phyloP scores from a whole-genome alignment of 2,113 vertebrate species.

The Promerops cafer region DNA sequence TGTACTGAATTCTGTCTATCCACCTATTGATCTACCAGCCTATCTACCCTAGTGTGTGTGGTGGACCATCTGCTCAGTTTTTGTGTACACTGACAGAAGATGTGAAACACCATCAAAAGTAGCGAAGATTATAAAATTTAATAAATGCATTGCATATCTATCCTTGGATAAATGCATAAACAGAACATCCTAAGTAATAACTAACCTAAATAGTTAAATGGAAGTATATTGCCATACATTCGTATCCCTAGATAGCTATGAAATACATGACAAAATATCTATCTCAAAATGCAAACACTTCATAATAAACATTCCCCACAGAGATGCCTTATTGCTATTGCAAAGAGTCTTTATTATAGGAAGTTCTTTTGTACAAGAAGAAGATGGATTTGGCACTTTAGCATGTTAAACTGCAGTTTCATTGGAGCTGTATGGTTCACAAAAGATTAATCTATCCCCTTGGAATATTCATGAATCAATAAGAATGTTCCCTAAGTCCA shows the following conservation, averaged over 20 bases:
- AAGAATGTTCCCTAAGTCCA: slow-evolving; percentile 54
- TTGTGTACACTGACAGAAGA: not conserved
- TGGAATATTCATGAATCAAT: slow-evolving; percentile 71
- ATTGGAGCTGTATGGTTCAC: slow-evolving; percentile 37
- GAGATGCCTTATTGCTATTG: slow-evolving; percentile 42
- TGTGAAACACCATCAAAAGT: not conserved
- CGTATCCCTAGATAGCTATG: not conserved
- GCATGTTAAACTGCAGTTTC: slow-evolving; percentile 61
- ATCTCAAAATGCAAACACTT: slow-evolving; percentile 37
- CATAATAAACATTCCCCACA: slow-evolving; percentile 38
- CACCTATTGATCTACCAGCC: not conserved
- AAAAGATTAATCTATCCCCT: slow-evolving; percentile 55
- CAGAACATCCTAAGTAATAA: not conserved
- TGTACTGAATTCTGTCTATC: not conserved
- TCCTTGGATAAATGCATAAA: not conserved
- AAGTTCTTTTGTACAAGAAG: slow-evolving; percentile 44
- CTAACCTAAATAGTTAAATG: not conserved
- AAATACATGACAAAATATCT: not conserved
- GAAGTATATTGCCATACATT: not conserved
- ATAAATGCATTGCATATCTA: not conserved
- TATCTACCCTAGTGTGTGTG: not conserved
- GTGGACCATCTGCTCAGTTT: not conserved
- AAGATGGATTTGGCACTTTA: slow-evolving; percentile 61
- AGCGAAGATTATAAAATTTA: not conserved
- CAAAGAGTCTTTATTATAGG: slow-evolving; percentile 53